A percentile compares a stretch with the other conserved stretches of the same genome.
Evolutionary conservation across 2,888 invertebrate genomes (phyloP).

Genomic region (Seira musarum): DNA sequence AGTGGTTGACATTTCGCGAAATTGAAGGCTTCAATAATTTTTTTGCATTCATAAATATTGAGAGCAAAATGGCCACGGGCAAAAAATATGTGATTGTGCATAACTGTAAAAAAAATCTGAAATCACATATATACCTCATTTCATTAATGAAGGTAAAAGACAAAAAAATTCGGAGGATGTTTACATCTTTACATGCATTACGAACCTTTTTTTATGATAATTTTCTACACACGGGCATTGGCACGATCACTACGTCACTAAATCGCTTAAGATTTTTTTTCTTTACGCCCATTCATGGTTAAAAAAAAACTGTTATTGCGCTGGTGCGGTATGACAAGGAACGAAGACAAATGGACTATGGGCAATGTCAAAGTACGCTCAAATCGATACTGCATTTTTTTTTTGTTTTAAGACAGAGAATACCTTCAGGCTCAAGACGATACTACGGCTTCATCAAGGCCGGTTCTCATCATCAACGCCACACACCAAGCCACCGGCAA

Average conservation of each 20-base stretch:
- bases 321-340: not conserved
- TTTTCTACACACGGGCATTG: not conserved
- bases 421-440: slow-evolving; percentile 10
- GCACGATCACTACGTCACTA: not conserved
- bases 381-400: not conserved
- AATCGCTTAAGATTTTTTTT: not conserved
- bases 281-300: not conserved
- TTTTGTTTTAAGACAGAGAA: slow-evolving; percentile 10
- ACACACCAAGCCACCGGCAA: not conserved
- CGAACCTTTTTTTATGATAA: not conserved
- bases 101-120: not conserved
- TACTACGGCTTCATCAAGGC: not conserved
- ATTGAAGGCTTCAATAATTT: not conserved
- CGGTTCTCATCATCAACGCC: not conserved
- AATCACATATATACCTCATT: not conserved
- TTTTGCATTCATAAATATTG: not conserved
- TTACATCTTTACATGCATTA: not conserved
- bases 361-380: slow-evolving; percentile 5
- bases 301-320: not conserved
- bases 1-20: slow-evolving; percentile 7
- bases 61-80: not conserved
- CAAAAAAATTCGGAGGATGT: slow-evolving; percentile 3
- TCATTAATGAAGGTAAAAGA: not conserved
- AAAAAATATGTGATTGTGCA: slow-evolving; percentile 3
- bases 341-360: not conserved